A percentile compares a stretch with the other conserved stretches of the same genome.
These are phyloP conservation scores for Beaufortia kweichowensis DNA, from an alignment of 2,113 vertebrate species.

Conservation along the genomic window DNA sequence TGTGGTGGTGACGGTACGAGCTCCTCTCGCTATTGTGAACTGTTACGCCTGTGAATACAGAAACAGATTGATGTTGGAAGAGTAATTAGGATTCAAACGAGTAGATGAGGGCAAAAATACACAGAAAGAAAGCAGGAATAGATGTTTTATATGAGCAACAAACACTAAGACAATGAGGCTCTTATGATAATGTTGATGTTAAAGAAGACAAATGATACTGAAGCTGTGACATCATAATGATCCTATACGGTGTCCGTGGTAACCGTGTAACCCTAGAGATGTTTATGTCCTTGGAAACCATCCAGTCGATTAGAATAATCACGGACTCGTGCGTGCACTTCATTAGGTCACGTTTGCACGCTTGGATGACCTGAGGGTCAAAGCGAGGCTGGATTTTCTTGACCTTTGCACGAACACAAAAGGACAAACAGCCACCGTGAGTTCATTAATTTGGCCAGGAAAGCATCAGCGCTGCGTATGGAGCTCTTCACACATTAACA, in stretches of 20 bases:
- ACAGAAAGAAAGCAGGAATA: too few species aligned
- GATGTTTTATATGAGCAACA: too few species aligned
- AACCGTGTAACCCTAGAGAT: slow-evolving; percentile 9
- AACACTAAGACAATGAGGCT: too few species aligned
- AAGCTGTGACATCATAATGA: slow-evolving; percentile 33
- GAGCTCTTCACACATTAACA: background rate
- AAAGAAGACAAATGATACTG: background rate
- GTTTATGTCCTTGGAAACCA: slow-evolving; percentile 21
- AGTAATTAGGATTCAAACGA: too few species aligned
- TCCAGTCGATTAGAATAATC: slow-evolving; percentile 37
- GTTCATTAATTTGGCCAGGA: background rate
- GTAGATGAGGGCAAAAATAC: too few species aligned
- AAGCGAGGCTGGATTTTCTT: background rate
- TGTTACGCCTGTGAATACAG: too few species aligned
- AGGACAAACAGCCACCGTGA: background rate
- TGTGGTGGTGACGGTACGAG: background rate
- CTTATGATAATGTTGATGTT: background rate
- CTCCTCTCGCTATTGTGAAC: background rate
- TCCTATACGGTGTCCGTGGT: slow-evolving; percentile 41
- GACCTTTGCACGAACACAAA: background rate
- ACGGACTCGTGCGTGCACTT: slow-evolving; percentile 35
- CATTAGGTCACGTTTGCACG: slow-evolving; percentile 29
- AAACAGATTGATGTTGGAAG: slow-evolving; percentile 11
- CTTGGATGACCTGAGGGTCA: slow-evolving; percentile 12
- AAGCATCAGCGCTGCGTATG: background rate